Conservation (phyloP, 2,888 invertebrate species). For the Pseudococcus longispinus region DNA sequence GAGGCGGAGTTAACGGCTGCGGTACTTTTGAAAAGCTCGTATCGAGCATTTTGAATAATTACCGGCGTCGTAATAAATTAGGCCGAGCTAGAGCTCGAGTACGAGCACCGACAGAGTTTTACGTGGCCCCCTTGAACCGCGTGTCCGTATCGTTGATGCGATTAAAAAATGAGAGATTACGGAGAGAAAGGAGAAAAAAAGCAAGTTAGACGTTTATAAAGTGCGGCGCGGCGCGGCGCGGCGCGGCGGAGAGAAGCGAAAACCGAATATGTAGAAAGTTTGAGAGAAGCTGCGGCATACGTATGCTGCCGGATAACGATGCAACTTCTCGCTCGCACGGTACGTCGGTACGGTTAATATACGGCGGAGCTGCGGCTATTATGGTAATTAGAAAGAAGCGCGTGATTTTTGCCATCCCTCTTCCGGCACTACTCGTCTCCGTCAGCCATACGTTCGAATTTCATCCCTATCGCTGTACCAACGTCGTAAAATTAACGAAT, state of each 20-base stretch:
- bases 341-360: background rate
- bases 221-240: no score
- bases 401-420: background rate
- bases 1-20: background rate
- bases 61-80: background rate
- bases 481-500: conserved; percentile 1
- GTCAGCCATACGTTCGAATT: background rate
- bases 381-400: conserved; percentile 34
- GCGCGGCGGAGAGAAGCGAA: background rate
- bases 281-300: background rate
- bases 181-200: background rate
- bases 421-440: background rate
- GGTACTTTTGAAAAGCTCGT: background rate
- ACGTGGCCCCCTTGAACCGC: background rate
- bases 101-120: background rate
- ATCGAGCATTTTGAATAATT: background rate
- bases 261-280: background rate
- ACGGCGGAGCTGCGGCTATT: background rate
- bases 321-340: background rate
- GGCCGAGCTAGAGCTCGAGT: background rate
- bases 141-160: background rate
- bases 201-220: background rate
- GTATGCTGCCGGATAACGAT: background rate
- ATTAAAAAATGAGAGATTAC: background rate
- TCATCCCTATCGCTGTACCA: background rate